phyloP scores from a whole-genome alignment of 2,888 invertebrate genomes.

The Conops quadrifasciatus region DNA sequence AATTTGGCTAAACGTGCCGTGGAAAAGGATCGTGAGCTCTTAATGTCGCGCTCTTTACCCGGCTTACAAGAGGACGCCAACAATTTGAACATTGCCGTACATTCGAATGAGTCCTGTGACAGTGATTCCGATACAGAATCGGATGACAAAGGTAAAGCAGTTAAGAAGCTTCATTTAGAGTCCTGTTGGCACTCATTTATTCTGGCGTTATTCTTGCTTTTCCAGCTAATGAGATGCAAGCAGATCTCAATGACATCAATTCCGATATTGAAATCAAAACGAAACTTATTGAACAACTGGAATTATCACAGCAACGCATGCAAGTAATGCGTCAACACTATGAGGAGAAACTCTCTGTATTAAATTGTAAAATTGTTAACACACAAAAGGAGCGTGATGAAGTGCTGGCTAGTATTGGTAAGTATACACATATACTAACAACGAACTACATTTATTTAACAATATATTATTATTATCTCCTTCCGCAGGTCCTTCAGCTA shows the following conservation, averaged over 20 bases:
- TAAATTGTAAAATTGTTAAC: conserved; percentile 84
- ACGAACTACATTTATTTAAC: no score
- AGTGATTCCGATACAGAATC: conserved; percentile 70
- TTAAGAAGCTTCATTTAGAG: background rate
- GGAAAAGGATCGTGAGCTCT: conserved; percentile 71
- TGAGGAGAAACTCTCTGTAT: conserved; percentile 86
- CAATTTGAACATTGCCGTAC: conserved; percentile 64
- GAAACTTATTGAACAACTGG: conserved; percentile 91
- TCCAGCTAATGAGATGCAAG: conserved; percentile 71
- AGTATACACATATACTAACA: conserved; percentile 11
- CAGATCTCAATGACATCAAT: conserved; percentile 87
- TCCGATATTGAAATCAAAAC: conserved; percentile 96
- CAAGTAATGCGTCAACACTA: conserved; percentile 88
- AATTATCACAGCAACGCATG: conserved; percentile 85
- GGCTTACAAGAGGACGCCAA: conserved; percentile 68
- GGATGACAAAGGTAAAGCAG: conserved; percentile 68
- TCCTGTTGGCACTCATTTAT: background rate
- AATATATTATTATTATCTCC: background rate
- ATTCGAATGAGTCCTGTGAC: conserved; percentile 68
- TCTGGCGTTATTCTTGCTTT: background rate
- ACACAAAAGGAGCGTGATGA: conserved; percentile 93
- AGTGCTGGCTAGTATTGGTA: conserved; percentile 72
- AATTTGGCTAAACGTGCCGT: conserved; percentile 84
- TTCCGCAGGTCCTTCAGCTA: conserved; percentile 44
- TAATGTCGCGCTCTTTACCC: conserved; percentile 63